These are phyloP conservation scores for Choristoneura fumiferana DNA, from an alignment of 1,140 invertebrate species.

Conservation along the genomic window DNA sequence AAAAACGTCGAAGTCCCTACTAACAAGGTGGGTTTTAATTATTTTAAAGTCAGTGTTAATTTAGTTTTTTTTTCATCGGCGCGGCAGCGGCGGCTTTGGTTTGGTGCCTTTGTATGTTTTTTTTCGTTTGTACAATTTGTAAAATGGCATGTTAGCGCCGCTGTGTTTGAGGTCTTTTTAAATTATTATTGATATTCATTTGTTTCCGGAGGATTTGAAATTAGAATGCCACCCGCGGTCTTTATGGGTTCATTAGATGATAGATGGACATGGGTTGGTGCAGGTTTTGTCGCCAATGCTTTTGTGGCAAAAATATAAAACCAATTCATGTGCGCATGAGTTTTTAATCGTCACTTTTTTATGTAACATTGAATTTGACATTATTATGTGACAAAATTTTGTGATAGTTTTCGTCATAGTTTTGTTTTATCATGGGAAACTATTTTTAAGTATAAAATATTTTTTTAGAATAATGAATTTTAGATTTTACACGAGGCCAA, in stretches of 20 bases:
- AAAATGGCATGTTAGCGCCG: conserved; percentile 65
- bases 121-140: conserved; percentile 59
- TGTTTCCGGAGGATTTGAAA: conserved; percentile 40
- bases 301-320: no score
- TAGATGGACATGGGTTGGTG: neutral
- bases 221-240: conserved; percentile 12
- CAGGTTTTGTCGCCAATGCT: no score
- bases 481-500: no score
- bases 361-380: no score
- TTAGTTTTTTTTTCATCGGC: conserved; percentile 50
- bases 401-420: no score
- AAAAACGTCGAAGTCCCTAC: conserved; percentile 40
- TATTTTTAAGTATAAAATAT: no score
- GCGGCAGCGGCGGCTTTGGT: conserved; percentile 44
- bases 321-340: no score
- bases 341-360: no score
- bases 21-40: conserved; percentile 68
- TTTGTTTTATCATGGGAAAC: no score
- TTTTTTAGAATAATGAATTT: no score
- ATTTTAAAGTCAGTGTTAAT: conserved; percentile 62
- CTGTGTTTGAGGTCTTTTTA: conserved; percentile 44
- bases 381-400: no score
- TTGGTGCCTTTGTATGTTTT: conserved; percentile 42
- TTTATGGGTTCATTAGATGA: conserved; percentile 3
- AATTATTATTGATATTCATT: conserved; percentile 55